These are phyloP conservation scores for Apostichopus japonicus DNA, from an alignment of 35 echinoderm and acorn worm genomes.

Conservation along the genomic window DNA sequence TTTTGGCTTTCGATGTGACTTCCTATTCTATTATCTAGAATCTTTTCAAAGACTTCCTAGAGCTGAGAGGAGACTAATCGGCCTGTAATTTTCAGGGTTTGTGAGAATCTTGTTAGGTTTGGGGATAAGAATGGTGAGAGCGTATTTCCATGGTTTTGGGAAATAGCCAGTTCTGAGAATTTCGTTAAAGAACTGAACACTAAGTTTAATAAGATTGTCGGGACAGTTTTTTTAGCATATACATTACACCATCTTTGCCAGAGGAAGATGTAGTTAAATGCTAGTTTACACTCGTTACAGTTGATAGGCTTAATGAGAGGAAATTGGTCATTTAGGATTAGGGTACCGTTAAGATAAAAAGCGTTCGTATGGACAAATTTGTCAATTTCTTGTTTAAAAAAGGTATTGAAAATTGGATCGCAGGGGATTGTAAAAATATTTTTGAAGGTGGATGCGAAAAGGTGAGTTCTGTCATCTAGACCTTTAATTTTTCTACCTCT, in stretches of 20 bases:
- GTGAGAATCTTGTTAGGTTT: constrained; percentile 6
- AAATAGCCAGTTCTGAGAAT: not conserved
- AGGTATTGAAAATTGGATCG: too few relatives aligned
- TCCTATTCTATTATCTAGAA: not conserved
- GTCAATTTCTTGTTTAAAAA: too few relatives aligned
- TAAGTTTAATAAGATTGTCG: too few relatives aligned
- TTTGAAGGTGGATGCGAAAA: too few relatives aligned
- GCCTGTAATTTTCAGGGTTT: not conserved
- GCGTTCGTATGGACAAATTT: too few relatives aligned
- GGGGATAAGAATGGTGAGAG: not conserved
- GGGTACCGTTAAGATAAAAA: too few relatives aligned
- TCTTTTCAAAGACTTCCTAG: constrained; percentile 12
- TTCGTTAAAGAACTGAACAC: not conserved
- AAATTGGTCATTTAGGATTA: too few relatives aligned
- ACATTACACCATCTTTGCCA: not conserved
- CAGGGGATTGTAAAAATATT: too few relatives aligned
- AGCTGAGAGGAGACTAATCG: not conserved
- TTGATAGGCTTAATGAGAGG: too few relatives aligned
- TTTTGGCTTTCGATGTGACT: not conserved
- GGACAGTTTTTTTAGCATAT: constrained; percentile 12
- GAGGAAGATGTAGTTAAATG: not conserved
- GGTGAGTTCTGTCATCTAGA: too few relatives aligned
- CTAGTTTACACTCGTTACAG: not conserved
- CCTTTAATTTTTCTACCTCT: too few relatives aligned
- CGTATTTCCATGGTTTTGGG: not conserved